Base-by-base conservation (phyloP, 2,888 invertebrate species). In the Ceratothoa steindachneri region DNA sequence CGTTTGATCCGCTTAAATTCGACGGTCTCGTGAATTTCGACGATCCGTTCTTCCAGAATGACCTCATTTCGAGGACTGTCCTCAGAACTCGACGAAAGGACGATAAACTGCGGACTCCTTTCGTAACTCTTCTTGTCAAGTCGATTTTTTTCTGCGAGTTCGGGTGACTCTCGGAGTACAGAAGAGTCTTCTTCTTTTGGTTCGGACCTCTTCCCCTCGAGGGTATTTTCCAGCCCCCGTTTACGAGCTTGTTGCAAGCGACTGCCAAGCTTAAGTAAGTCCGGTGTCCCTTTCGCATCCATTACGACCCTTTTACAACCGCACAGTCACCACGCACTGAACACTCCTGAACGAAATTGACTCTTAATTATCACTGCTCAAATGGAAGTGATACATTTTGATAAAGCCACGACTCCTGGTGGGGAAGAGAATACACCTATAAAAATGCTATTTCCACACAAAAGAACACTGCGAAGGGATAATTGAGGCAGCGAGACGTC, bases 1-100 rank as follows among this genome's bases (percentile, higher is more conserved):
- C 60, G n/a, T 3, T 24, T 60, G 22, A 60, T 24, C 27, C 24
- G n/a, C 27, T 60, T 60, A 15, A 60, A n/a, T 24, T 60, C 60
- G 27, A 60, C 60, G 3, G 60, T 60, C 24, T 60, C 60, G 22
- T 60, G 60, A 24, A 60, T 60, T 60, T 60, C 60, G 2, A 60
- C 27, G 19, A 60, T 60, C 24, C 27, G n/a, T 24, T 60, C 60
- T 60, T 60, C 60, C 22, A 60, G 12, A 24, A 60, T 7, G 27
- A 22, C n/a, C 24, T 60, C 60, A n/a, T 60, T 60, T 4, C 22
- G 60, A 24, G 60, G 24, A 1, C 1, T 3, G 12, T 60, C 24
- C 24, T 24, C 27, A 9, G 60, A 2, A 60, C 22, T n/a, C 1
- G 60, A 15, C 12, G 2, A 1, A n/a, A 60, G 1, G 60, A 60